Evolutionary conservation across 2,797 vertebrate species (phyloP), one percentile per base, ranked within the genome.

Genomic region (Thaleichthys pacificus): DNA sequence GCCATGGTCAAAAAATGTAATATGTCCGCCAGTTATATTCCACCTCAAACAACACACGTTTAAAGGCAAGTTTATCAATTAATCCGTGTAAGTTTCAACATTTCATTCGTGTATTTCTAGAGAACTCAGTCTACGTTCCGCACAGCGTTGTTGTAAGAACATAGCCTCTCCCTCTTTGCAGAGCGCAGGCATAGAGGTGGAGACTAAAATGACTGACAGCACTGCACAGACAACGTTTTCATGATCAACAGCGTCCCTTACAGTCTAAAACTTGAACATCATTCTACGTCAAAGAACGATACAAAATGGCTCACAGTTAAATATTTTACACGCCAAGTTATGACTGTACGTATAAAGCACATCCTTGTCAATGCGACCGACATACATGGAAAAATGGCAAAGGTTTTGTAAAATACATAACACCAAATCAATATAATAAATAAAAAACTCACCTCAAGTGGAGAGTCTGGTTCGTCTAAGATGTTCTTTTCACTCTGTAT

Each of bases 211-310:
- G 75, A n/a, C 51, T 65, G 68, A 49, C 28, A 30, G 6, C 8
- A 22, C 22, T 56, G 0, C 0, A 7, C 9, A 1, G 68, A 69
- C 62, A 61, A 32, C 2, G 21, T 82, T 81, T 79, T 75, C 70
- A 80, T 78, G 82, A 4, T 72, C 84, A 86, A 88, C 86, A 90
- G 89, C 85, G 85, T 85, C 89, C 38, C 86, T 87, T 74, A 71
- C 79, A 84, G 89, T 83, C n/a, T 32, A 77, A 74, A 74, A 42
- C 19, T n/a, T 5, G 32, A 9, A 3, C 62, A 72, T 21, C 17
- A 30, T 15, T 12, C 61, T 32, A 62, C 28, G 22, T 35, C 61
- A n/a, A 6, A 35, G 26, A 63, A 63, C 15, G 42, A 11, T 63
- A 30, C 5, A 30, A 22, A 35, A 63, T 35, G 19, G 17, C 7